Base-by-base conservation (phyloP, 1,140 invertebrate genomes). In the Bombus confusus region DNA sequence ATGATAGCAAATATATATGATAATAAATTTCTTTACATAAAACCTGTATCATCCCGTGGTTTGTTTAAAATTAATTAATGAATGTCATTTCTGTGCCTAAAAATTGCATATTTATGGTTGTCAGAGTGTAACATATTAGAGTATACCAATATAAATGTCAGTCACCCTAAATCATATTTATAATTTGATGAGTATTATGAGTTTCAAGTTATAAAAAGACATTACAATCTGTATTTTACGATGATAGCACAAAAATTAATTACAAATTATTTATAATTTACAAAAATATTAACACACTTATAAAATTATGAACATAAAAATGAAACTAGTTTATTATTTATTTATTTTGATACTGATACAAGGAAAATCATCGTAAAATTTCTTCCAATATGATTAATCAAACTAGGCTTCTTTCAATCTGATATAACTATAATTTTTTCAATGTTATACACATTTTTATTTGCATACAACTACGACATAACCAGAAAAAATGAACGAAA, bases 1-100 rank as follows among this genome's bases (percentile, higher is more conserved):
- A 83, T 28, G 39, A 69, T 77, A 77, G 22, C 13, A 18, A 57
- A 28, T 78, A 41, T 43, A 75, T 18, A 31, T 59, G 57, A 52
- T 47, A 83, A 83, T 83, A 69, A 83, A 83, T 66, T 83, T 66
- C 39, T 75, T 83, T 66, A 75, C n/a, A 25, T 78, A 57, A 77
- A 69, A 25, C n/a, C 34, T 69, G 18, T 37, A 34, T 66, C 59
- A 34, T 37, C 31, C 4, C 13, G 4, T 72, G 18, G 2, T n/a
- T 41, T 57, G 28, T 43, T 80, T 57, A 59, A 25, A 12, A 59
- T 0, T 13, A n/a, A 18, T 18, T n/a, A n/a, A 80, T 52, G 1
- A 25, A 15, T 6, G 10, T 68, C 43, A 18, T 47, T 37, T 68
- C 6, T 18, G 3, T 66, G 5, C 22, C 62, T 79, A n/a, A 10